Evolutionary conservation across 2,888 invertebrate genomes (phyloP).

Genomic region (Drosophila vallismaia): DNA sequence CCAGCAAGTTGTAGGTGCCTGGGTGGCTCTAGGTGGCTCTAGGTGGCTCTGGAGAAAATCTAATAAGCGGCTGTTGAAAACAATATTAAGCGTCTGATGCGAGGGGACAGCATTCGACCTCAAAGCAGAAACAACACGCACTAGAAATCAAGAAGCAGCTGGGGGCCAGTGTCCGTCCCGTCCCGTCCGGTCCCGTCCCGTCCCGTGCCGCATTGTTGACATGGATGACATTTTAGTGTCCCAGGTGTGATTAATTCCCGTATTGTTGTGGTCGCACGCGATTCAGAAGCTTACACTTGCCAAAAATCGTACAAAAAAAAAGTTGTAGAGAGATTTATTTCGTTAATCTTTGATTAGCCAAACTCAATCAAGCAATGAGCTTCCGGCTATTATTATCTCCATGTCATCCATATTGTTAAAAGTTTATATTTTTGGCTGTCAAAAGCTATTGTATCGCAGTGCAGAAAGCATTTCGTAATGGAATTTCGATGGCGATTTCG

Average conservation of each 20-base stretch:
- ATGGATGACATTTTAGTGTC: slow-evolving; percentile 70
- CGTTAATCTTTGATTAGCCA: no score
- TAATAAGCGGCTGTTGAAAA: slow-evolving; percentile 58
- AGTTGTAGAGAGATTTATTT: no score
- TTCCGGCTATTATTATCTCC: no score
- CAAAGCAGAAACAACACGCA: slow-evolving; percentile 31
- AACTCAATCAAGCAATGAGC: no score
- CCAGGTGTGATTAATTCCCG: slow-evolving; percentile 75
- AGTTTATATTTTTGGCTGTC: background rate
- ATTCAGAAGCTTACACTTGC: slow-evolving; percentile 9
- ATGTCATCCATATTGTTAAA: no score
- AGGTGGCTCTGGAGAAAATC: slow-evolving; percentile 46
- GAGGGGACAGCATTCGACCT: slow-evolving; percentile 1
- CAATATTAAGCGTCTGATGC: slow-evolving; percentile 43
- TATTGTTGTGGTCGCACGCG: slow-evolving; percentile 57
- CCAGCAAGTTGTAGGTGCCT: background rate
- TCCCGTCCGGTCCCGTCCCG: no score
- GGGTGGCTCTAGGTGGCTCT: background rate
- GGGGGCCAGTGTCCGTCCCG: slow-evolving; percentile 24
- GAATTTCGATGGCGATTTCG: slow-evolving; percentile 11
- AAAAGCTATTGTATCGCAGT: background rate
- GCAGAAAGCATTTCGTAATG: slow-evolving; percentile 9
- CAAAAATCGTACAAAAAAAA: background rate
- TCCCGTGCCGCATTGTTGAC: slow-evolving; percentile 63
- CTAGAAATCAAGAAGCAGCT: slow-evolving; percentile 45